Base-by-base conservation (phyloP, 2,113 vertebrate genomes). In the Mormoops blainvillei region DNA sequence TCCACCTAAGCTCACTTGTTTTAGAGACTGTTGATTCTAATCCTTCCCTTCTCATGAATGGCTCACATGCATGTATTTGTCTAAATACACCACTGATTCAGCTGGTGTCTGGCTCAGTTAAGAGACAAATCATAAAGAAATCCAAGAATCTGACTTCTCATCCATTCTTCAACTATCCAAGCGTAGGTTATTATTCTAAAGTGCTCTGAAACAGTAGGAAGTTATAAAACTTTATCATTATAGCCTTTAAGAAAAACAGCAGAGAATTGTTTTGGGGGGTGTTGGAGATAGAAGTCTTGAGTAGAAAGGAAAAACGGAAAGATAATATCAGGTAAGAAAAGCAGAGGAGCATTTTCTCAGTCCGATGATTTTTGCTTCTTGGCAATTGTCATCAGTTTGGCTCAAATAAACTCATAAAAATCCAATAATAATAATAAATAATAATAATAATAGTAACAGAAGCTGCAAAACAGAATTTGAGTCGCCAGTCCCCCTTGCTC, bases 201-300 rank as follows among this genome's bases (percentile, higher is more conserved):
- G 71, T 61, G 18, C 28, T 28, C 36, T 19, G 54, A 52, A 43
- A 33, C 18, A 36, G 65, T 56, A 71, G 38, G 63, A 91, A 63
- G 43, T 43, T 38, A 38, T 93, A 78, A 81, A 95, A 12, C 31
- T 52, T 91, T 73, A 33, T 41, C 38, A 50, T 19, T 38, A 61
- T 61, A 48, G 43, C 38, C 41, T 43, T 78, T 71, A 88, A 88
- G 82, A 93, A 95, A 74, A 91, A 67, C 77, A 86, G 22, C 41
- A 92, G 54, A 81, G 52, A 36, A 54, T 38, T 26, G n/a, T 48
- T 48, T 74, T 2, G 4, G 48, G 38, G 13, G 9, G 3, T 58
- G 12, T 26, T 28, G n/a, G 83, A 85, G 28, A 77, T 38, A 41
- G 3, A 63, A 26, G 14, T 65, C 45, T 89, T 76, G 31, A 82